Percentiles rank a stretch among this genome's conserved stretches.
These are phyloP conservation scores for Alloscopus bannaensis DNA, from an alignment of 2,888 invertebrate genomes.

Conservation along the genomic window DNA sequence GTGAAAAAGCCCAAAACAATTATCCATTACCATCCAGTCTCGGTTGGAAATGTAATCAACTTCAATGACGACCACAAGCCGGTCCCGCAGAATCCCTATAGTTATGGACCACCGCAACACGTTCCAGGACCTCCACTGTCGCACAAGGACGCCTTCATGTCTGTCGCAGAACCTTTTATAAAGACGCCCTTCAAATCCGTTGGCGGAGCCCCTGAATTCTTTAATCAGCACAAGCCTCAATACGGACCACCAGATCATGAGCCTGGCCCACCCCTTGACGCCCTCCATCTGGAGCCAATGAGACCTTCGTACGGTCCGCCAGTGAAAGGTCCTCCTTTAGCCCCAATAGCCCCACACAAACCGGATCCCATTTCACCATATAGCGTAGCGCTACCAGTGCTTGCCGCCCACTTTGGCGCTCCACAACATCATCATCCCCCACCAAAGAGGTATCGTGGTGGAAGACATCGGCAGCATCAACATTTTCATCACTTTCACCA, in stretches of 20 bases:
- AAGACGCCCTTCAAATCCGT: slow-evolving; percentile 28
- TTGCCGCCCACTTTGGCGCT: slow-evolving; percentile 63
- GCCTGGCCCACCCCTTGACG: slow-evolving; percentile 23
- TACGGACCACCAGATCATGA: slow-evolving; percentile 47
- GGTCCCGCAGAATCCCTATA: neutral
- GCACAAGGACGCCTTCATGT: slow-evolving; percentile 19
- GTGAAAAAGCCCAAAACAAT: slow-evolving; percentile 55
- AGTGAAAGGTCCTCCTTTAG: slow-evolving; percentile 43
- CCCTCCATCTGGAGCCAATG: slow-evolving; percentile 17
- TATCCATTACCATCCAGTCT: slow-evolving; percentile 65
- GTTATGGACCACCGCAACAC: slow-evolving; percentile 58
- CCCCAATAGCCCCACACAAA: no score
- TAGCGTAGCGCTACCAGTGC: slow-evolving; percentile 54
- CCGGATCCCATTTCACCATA: slow-evolving; percentile 40
- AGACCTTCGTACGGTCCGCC: slow-evolving; percentile 43
- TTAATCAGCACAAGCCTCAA: slow-evolving; percentile 25
- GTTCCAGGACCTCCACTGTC: slow-evolving; percentile 35
- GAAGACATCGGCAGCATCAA: slow-evolving; percentile 22
- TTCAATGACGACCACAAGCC: slow-evolving; percentile 55
- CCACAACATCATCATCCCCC: slow-evolving; percentile 35
- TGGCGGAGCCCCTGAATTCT: slow-evolving; percentile 22
- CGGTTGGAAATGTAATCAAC: slow-evolving; percentile 63
- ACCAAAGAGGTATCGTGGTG: slow-evolving; percentile 10
- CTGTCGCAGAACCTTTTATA: slow-evolving; percentile 37
- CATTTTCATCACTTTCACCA: slow-evolving; percentile 52